A percentile compares a stretch with the other conserved stretches of the same genome.
Evolutionary conservation across 2,797 vertebrate genomes (phyloP).

Genomic region (Phrynocephalus forsythii): DNA sequence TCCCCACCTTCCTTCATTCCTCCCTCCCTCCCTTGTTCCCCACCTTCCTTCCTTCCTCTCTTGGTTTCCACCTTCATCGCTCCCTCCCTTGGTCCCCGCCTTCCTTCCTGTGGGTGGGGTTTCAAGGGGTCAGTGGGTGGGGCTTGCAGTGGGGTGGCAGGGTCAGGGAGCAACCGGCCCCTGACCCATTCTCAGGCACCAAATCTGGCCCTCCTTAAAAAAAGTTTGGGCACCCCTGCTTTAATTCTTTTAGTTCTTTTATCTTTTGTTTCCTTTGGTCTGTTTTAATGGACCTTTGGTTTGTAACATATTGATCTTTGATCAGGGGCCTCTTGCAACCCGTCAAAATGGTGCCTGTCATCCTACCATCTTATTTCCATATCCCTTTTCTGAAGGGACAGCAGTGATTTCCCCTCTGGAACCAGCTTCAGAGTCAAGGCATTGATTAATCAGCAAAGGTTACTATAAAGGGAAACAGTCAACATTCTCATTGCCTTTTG

Average conservation of each 20-base stretch:
- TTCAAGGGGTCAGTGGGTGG: too few relatives aligned
- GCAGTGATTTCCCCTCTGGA: conserved; percentile 68
- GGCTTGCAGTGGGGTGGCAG: too few relatives aligned
- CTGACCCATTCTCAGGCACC: too few relatives aligned
- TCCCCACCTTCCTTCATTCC: not conserved
- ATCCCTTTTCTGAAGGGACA: conserved; percentile 59
- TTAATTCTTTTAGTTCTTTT: not conserved
- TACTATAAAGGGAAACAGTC: conserved; percentile 60
- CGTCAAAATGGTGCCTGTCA: conserved; percentile 63
- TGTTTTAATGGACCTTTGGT: conserved; percentile 46
- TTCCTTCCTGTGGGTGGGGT: not conserved
- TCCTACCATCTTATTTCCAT: conserved; percentile 70
- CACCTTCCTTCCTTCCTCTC: too few relatives aligned
- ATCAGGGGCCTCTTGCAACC: conserved; percentile 58
- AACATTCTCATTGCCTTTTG: conserved; percentile 49
- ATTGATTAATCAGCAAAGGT: conserved; percentile 74
- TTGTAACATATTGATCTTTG: conserved; percentile 63
- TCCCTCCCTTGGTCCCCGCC: too few relatives aligned
- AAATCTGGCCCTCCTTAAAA: too few relatives aligned
- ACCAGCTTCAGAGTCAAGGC: conserved; percentile 64
- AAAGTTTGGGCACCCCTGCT: too few relatives aligned
- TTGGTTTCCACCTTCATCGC: too few relatives aligned
- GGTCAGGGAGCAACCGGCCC: too few relatives aligned
- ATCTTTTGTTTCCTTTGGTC: not conserved
- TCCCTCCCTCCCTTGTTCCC: too few relatives aligned